Conservation (phyloP, 2,113 vertebrate genomes). For the Chionomys nivalis region DNA sequence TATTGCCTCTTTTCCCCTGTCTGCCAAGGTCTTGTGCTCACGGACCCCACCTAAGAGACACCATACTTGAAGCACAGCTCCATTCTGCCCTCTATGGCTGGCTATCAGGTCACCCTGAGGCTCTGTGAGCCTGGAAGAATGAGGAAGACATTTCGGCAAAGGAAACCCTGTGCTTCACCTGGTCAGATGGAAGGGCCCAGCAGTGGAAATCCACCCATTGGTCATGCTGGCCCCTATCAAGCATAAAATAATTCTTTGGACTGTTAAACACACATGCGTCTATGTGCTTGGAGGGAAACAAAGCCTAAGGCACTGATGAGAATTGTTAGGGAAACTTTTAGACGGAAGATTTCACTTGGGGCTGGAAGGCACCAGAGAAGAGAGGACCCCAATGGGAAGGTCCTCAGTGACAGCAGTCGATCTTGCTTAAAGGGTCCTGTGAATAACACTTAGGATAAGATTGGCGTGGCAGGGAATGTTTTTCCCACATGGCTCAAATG, state of each 20-base stretch:
- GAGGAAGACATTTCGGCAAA: neutral
- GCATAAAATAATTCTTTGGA: neutral
- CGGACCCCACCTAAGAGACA: neutral
- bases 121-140: neutral
- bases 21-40: neutral
- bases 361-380: neutral
- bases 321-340: neutral
- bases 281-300: neutral
- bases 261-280: neutral
- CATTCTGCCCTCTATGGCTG: slow-evolving; percentile 1
- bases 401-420: neutral
- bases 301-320: neutral
- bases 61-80: neutral
- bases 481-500: neutral
- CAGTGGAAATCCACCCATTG: neutral
- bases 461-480: neutral
- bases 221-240: neutral
- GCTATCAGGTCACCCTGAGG: neutral
- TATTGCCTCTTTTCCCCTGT: neutral
- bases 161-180: neutral
- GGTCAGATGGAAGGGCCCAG: neutral
- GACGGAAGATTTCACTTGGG: neutral
- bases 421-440: neutral
- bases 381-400: neutral
- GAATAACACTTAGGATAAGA: neutral